Evolutionary conservation across 2,113 vertebrate species (phyloP), one percentile per base, ranked within the genome.

Genomic region (Chascanopsetta lugubris): DNA sequence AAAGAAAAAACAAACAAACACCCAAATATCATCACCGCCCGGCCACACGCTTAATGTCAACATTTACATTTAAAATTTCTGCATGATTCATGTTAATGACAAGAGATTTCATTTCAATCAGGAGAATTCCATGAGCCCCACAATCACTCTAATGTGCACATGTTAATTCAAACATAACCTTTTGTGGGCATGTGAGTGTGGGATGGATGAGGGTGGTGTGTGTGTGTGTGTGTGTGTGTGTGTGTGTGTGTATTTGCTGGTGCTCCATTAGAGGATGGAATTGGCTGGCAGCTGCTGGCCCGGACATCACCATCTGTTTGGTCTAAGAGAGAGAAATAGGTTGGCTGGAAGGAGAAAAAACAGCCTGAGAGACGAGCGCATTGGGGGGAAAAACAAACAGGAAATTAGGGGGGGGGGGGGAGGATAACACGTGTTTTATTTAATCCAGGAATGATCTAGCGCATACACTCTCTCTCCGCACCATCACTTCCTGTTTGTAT

Each of bases 291-390:
- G 61, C 80, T 82, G 76, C 18, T n/a, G 69, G 61, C 65, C 47
- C 50, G 59, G 43, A 62, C 45, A 50, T 69, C 56, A 18, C 79
- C 77, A 85, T 87, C 83, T 89, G 84, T 74, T 69, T 59, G 51
- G 17, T 63, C 51, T 77, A 47, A 59, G 61, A 78, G 61, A 78
- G 46, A 57, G 40, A 46, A 22, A 62, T 42, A 38, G 24, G 5
- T 59, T 72, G 42, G 22, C 15, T 12, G 38, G 45, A n/a, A n/a
- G n/a, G n/a, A n/a, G 42, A 48, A 49, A 26, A 58, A 69, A 53
- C 9, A 18, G 34, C 7, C 27, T 40, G 8, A 55, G 45, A 66
- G 55, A 45, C 36, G 29, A 55, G 5, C 20, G 34, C 11, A 40
- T 18, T 18, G 17, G 20, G 21, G 20, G 12, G 6, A 20, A 8